These are phyloP conservation scores for Zaprionus africanus DNA, from an alignment of 1,140 invertebrate genomes.

Conservation along the genomic window DNA sequence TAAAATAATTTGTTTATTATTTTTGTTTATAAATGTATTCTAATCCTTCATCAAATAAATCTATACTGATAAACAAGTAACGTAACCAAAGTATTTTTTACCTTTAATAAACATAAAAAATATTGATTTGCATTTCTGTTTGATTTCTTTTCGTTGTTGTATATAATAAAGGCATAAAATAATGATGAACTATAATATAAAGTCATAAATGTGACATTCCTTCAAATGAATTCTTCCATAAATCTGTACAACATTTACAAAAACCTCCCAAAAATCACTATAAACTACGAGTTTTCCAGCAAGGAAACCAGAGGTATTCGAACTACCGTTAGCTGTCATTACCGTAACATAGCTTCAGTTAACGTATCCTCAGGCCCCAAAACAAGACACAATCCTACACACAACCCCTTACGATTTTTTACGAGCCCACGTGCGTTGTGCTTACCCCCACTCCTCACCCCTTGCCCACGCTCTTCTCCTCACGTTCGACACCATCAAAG, in stretches of 20 bases:
- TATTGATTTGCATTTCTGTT: not conserved
- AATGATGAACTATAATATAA: not conserved
- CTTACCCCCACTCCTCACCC: conserved; percentile 2
- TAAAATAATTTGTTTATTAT: too few species aligned
- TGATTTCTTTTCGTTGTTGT: too few species aligned
- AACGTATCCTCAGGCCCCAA: conserved; percentile 2
- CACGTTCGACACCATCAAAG: not conserved
- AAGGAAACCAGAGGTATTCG: not conserved
- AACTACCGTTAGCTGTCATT: not conserved
- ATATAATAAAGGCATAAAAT: not conserved
- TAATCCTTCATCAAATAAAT: too few species aligned
- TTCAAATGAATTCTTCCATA: too few species aligned
- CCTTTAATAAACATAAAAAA: not conserved
- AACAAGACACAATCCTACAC: conserved; percentile 14
- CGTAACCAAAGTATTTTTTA: not conserved
- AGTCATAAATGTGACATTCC: too few species aligned
- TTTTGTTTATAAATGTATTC: too few species aligned
- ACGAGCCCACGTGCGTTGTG: conserved; percentile 53
- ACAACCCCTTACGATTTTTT: conserved; percentile 52
- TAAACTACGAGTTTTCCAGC: not conserved
- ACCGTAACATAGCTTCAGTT: conserved; percentile 15
- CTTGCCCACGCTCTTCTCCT: not conserved
- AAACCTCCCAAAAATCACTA: not conserved
- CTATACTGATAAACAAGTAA: too few species aligned
- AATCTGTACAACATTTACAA: too few species aligned